phyloP scores from a whole-genome alignment of 2,797 vertebrate genomes.

The Lepus townsendii region DNA sequence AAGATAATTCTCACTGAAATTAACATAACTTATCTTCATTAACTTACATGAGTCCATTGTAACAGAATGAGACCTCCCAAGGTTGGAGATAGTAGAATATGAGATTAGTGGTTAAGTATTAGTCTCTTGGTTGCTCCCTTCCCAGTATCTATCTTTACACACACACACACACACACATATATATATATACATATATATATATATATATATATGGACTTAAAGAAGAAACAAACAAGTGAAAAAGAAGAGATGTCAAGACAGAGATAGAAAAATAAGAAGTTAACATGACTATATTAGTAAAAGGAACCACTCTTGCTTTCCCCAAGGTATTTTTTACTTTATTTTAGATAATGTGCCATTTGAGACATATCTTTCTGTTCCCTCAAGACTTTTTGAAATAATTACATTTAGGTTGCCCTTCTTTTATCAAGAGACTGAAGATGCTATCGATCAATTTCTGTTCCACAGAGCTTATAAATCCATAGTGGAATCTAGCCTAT shows the following conservation, averaged over 20 bases:
- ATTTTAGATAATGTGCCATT: conserved; percentile 65
- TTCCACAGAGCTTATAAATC: conserved; percentile 12
- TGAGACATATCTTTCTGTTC: conserved; percentile 62
- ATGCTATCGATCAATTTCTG: conserved; percentile 59
- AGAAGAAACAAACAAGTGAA: conserved; percentile 24
- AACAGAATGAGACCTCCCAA: not conserved
- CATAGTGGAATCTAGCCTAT: conserved; percentile 44
- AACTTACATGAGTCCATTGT: not conserved
- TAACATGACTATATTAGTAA: not conserved
- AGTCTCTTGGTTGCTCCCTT: not conserved
- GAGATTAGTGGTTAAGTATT: not conserved
- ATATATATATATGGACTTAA: not conserved
- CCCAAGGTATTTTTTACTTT: conserved; percentile 18
- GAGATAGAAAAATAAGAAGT: conserved; percentile 23
- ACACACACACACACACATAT: not conserved
- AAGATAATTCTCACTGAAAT: not conserved
- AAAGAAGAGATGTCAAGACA: not conserved
- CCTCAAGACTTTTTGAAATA: conserved; percentile 41
- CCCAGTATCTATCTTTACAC: not conserved
- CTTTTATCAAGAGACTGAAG: conserved; percentile 67
- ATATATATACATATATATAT: too few relatives aligned
- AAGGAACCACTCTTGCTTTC: conserved; percentile 37
- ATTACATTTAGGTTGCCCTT: conserved; percentile 69
- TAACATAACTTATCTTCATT: not conserved
- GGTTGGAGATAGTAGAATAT: not conserved